Conservation (phyloP, 2,797 vertebrate genomes). For the Valencia hispanica region DNA sequence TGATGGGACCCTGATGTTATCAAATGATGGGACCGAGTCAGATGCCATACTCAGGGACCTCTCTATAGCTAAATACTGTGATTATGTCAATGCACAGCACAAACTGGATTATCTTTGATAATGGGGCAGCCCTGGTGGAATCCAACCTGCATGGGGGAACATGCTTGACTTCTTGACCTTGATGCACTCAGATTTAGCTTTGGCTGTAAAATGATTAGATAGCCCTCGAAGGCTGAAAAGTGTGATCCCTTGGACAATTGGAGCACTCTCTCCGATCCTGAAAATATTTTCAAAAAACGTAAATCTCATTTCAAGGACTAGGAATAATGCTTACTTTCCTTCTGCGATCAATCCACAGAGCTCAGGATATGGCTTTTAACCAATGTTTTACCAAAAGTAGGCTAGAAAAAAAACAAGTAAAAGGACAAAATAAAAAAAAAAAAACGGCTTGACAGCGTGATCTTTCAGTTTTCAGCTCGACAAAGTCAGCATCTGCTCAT, state of each 20-base stretch:
- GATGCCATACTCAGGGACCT: too few relatives aligned
- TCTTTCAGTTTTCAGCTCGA: constrained; percentile 14
- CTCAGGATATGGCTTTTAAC: neutral
- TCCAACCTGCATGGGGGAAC: too few relatives aligned
- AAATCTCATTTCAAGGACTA: neutral
- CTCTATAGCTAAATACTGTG: too few relatives aligned
- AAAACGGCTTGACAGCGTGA: neutral
- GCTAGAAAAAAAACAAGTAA: neutral
- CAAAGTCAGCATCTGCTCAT: constrained; percentile 21
- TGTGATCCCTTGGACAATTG: neutral
- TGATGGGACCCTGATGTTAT: too few relatives aligned
- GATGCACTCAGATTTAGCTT: too few relatives aligned
- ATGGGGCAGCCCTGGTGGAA: too few relatives aligned
- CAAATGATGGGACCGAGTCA: too few relatives aligned
- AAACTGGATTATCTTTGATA: too few relatives aligned
- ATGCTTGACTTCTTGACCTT: too few relatives aligned
- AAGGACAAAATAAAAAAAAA: neutral
- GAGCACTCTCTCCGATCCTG: neutral
- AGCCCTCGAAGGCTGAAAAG: neutral
- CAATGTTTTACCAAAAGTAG: neutral
- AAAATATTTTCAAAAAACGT: neutral
- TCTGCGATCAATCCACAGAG: neutral
- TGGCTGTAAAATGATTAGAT: too few relatives aligned
- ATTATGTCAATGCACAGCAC: too few relatives aligned
- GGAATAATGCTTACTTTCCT: neutral